These are phyloP conservation scores for Onychomys torridus DNA, from an alignment of 2,797 vertebrate genomes.

Conservation along the genomic window DNA sequence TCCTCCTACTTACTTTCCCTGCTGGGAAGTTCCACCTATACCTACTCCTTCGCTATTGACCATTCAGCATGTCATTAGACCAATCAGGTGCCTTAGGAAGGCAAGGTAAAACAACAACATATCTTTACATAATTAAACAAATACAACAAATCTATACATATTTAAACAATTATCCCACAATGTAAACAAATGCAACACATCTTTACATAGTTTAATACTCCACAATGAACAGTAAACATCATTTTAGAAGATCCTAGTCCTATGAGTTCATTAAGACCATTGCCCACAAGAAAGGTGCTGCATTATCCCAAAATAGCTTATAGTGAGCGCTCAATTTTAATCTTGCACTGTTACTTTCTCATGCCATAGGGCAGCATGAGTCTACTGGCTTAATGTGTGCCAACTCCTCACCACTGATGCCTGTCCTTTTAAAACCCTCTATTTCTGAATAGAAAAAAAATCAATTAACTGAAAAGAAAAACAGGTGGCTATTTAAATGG, in stretches of 20 bases:
- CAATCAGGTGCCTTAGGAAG: background rate
- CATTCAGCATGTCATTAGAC: background rate
- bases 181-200: background rate
- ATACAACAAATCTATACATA: too few relatives aligned
- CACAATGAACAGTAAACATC: background rate
- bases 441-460: conserved; percentile 6
- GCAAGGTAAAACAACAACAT: background rate
- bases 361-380: background rate
- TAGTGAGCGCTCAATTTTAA: background rate
- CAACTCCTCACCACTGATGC: background rate
- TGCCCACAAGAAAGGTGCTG: background rate
- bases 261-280: background rate
- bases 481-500: background rate
- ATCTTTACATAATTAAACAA: background rate
- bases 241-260: background rate
- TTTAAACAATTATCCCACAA: too few relatives aligned
- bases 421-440: background rate
- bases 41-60: background rate
- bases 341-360: background rate
- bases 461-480: conserved; percentile 1
- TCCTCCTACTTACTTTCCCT: background rate
- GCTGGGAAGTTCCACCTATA: background rate
- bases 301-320: background rate
- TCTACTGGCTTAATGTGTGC: background rate
- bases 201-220: background rate